Percentiles rank a stretch among this genome's conserved stretches.
These are phyloP conservation scores for Carassius auratus DNA, from an alignment of 2,113 vertebrate genomes.

Conservation along the genomic window DNA sequence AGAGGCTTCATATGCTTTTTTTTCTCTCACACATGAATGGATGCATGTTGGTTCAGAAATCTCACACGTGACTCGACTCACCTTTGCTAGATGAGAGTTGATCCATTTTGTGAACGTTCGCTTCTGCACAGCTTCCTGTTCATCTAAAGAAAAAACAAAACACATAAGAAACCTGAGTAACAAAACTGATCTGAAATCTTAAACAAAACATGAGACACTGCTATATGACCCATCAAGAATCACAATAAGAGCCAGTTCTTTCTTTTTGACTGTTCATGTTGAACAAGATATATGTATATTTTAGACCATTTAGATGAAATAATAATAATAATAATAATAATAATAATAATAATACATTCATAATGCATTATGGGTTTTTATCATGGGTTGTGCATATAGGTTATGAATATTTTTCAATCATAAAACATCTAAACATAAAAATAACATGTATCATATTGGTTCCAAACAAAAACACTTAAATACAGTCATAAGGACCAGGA, in stretches of 20 bases:
- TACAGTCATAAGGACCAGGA: neutral
- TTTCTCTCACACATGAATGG: neutral
- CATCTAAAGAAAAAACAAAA: constrained; percentile 82
- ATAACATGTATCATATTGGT: neutral
- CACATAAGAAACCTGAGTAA: neutral
- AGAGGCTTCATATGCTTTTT: neutral
- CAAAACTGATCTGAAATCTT: neutral
- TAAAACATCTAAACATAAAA: neutral
- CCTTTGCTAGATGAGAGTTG: constrained; percentile 97
- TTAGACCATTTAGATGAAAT: neutral
- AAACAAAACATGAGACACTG: neutral
- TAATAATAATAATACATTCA: neutral
- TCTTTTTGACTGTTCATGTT: neutral
- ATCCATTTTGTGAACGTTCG: constrained; percentile 99
- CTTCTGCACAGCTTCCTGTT: constrained; percentile 97
- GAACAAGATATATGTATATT: neutral
- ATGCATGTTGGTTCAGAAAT: constrained; percentile 44
- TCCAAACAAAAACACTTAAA: neutral
- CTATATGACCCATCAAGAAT: neutral
- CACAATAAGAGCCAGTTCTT: neutral
- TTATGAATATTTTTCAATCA: neutral
- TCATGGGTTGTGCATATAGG: neutral
- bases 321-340: no score
- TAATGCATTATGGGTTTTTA: neutral
- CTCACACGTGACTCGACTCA: constrained; percentile 68